phyloP scores from a whole-genome alignment of 92 coral and sea anemone genomes.

The Heteractis magnifica region DNA sequence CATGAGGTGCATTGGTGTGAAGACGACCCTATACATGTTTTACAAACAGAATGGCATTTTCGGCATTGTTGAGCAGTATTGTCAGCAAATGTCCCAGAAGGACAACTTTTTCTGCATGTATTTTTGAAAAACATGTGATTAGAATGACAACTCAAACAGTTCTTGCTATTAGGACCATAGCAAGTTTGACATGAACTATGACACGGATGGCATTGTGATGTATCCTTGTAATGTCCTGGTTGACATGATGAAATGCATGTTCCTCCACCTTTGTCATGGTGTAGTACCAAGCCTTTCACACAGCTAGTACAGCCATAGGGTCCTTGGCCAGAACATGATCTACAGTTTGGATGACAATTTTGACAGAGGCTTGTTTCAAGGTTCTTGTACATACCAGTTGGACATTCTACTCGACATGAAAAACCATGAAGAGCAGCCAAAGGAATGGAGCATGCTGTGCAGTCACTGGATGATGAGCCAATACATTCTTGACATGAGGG shows the following conservation, averaged over 20 bases:
- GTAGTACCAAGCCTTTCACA: slow-evolving; percentile 53
- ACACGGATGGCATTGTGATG: slow-evolving; percentile 58
- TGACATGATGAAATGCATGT: slow-evolving; percentile 67
- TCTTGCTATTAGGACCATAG: slow-evolving; percentile 61
- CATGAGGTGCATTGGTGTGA: slow-evolving; percentile 65
- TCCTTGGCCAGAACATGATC: slow-evolving; percentile 66
- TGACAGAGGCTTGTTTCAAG: slow-evolving; percentile 65
- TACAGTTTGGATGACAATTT: slow-evolving; percentile 87
- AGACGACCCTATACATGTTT: slow-evolving; percentile 68
- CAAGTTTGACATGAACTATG: slow-evolving; percentile 73
- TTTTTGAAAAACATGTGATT: slow-evolving; percentile 50
- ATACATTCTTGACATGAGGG: slow-evolving; percentile 76
- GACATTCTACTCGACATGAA: slow-evolving; percentile 66
- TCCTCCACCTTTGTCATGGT: slow-evolving; percentile 21
- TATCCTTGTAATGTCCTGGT: slow-evolving; percentile 49
- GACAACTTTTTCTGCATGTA: slow-evolving; percentile 73
- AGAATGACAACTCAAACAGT: slow-evolving; percentile 72
- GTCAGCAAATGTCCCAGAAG: slow-evolving; percentile 50
- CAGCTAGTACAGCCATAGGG: slow-evolving; percentile 61
- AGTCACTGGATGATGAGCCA: slow-evolving; percentile 81
- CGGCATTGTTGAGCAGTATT: slow-evolving; percentile 44
- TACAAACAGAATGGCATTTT: slow-evolving; percentile 81
- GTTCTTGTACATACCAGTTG: slow-evolving; percentile 68
- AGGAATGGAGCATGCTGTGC: slow-evolving; percentile 66
- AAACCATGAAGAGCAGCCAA: slow-evolving; percentile 63